These are phyloP conservation scores for Andrena dorsata DNA, from an alignment of 2,888 invertebrate species.

Conservation along the genomic window DNA sequence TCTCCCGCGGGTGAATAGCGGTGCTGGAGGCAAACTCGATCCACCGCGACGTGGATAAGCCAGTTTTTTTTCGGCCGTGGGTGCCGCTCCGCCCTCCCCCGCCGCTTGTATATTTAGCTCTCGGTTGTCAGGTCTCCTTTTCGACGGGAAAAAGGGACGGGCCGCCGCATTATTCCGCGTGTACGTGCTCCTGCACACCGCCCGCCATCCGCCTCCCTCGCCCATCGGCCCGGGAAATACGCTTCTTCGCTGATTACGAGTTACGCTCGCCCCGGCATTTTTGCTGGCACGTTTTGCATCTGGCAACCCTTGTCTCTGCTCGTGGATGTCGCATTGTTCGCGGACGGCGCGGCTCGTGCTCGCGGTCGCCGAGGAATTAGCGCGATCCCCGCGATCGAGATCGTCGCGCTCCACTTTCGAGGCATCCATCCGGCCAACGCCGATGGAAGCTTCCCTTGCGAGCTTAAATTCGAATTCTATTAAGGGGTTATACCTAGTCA, in stretches of 20 bases:
- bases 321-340: background rate
- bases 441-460: no score
- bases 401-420: background rate
- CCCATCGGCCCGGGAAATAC: constrained; percentile 30
- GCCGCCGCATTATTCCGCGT: background rate
- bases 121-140: constrained; percentile 56
- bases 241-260: constrained; percentile 48
- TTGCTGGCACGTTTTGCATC: constrained; percentile 28
- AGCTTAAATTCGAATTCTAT: no score
- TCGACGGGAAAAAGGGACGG: constrained; percentile 18
- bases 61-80: constrained; percentile 42
- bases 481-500: no score
- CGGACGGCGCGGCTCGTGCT: background rate
- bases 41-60: constrained; percentile 56
- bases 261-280: constrained; percentile 45
- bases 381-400: background rate
- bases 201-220: no score
- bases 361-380: background rate
- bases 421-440: no score
- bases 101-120: constrained; percentile 57
- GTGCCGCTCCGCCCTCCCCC: constrained; percentile 7
- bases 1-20: constrained; percentile 46
- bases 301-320: constrained; percentile 16
- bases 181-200: background rate
- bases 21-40: constrained; percentile 58